These are phyloP conservation scores for Barbus barbus DNA, from an alignment of 2,113 vertebrate species.

Conservation along the genomic window DNA sequence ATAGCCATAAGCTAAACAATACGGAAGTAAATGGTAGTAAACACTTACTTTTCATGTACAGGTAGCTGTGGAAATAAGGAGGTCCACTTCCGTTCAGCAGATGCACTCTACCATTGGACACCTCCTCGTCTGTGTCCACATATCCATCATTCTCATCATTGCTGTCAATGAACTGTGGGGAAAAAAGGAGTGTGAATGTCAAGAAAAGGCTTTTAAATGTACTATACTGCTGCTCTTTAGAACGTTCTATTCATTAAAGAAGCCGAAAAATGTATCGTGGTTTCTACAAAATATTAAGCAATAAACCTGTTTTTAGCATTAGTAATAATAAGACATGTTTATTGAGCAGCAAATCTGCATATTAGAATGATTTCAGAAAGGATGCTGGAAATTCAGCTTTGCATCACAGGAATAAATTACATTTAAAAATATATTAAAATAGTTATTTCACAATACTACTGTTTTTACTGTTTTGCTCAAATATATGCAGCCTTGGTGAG, in stretches of 20 bases:
- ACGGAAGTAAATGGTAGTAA: not conserved
- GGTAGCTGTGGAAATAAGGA: slow-evolving; percentile 91
- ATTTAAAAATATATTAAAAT: not conserved
- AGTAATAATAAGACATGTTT: no score
- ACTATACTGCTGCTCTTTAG: no score
- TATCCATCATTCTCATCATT: slow-evolving; percentile 87
- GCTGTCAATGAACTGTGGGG: slow-evolving; percentile 83
- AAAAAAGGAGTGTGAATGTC: not conserved
- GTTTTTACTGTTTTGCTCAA: not conserved
- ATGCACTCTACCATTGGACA: slow-evolving; percentile 80
- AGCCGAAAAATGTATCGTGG: not conserved
- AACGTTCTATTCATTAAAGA: not conserved
- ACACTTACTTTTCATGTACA: slow-evolving; percentile 88
- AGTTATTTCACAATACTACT: not conserved
- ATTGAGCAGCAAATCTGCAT: not conserved
- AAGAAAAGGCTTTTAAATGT: not conserved
- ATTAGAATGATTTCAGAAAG: not conserved
- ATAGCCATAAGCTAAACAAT: not conserved
- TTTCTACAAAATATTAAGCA: not conserved
- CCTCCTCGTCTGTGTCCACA: slow-evolving; percentile 89
- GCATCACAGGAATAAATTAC: not conserved
- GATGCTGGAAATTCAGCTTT: not conserved
- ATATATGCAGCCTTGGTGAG: not conserved
- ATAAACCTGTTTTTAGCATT: not conserved
- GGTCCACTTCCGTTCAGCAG: slow-evolving; percentile 83